Base-by-base conservation (phyloP, 23 tunicate genomes). In the Trididemnum nubilum region DNA sequence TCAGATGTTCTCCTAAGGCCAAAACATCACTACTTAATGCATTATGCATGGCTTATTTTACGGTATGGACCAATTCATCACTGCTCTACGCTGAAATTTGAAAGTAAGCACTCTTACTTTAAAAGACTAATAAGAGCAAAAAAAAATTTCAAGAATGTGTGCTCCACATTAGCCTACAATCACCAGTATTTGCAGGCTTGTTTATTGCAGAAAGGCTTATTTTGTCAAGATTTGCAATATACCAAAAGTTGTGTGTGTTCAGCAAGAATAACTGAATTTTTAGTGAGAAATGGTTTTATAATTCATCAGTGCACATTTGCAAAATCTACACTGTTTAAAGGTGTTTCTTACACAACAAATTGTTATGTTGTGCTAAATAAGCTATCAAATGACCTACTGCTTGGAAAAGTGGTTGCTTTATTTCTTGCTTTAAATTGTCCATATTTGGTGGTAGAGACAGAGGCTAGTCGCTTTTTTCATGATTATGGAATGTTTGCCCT, bases 1-100 rank as follows among this genome's bases (percentile, higher is more conserved):
- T 50, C 50, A 27, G 36, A 69, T 86, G 84, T 70, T 27, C 78
- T 50, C 34, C 36, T 86, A 21, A 33, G 80, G 5, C 90, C 90
- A 21, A 86, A 86, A 58, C 90, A 86, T 54, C 90, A 86, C 40
- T 86, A 77, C 70, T 34, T 86, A 26, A 24, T n/a, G 15, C 90
- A 86, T 60, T 86, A 79, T 33, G 72, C 89, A 34, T 67, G 66
- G 36, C 24, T 80, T 18, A 86, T 72, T 12, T 25, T 57, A 21
- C 84, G 80, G 39, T 61, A 75, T 71, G 90, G 90, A 2, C 90
- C 90, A 15, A 40, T 86, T 32, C 63, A 61, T 24, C 40, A 54
- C 12, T 26, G 50, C 35, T 86, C 77, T 76, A 86, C 90, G 29
- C 73, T 86, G 32, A 33, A 80, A 29, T 86, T 86, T 86, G 90